Evolutionary conservation across 1,140 invertebrate genomes (phyloP).

Genomic region (Zaprionus nigranus): DNA sequence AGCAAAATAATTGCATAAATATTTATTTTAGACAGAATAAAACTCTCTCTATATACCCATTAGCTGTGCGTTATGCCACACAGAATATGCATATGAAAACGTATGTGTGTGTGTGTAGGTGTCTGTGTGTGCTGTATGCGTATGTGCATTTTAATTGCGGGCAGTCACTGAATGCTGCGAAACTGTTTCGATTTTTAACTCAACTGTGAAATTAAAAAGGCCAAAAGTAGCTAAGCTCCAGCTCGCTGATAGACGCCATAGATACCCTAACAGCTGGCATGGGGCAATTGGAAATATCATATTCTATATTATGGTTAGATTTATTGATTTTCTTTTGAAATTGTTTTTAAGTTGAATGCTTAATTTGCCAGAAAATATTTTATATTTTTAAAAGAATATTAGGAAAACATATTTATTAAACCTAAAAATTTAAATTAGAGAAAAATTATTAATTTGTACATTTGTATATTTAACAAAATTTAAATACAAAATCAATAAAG

Average conservation of each 20-base stretch:
- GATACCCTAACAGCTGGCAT: conserved; percentile 15
- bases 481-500: too few relatives aligned
- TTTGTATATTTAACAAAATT: too few relatives aligned
- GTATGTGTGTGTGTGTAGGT: background rate
- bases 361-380: too few relatives aligned
- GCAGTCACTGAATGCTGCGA: conserved; percentile 19
- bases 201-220: conserved; percentile 78
- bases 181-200: conserved; percentile 50
- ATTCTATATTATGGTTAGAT: too few relatives aligned
- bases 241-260: background rate
- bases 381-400: too few relatives aligned
- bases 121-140: background rate
- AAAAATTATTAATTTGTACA: too few relatives aligned
- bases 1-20: conserved; percentile 30
- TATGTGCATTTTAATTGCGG: conserved; percentile 45
- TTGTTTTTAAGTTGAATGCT: too few relatives aligned
- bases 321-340: too few relatives aligned
- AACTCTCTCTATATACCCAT: conserved; percentile 7
- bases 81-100: background rate
- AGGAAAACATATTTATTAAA: too few relatives aligned
- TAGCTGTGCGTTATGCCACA: conserved; percentile 1
- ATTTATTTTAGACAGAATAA: conserved; percentile 30
- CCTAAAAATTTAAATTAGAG: too few relatives aligned
- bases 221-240: conserved; percentile 34
- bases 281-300: too few relatives aligned